These are phyloP conservation scores for Petrocephalus zakoni DNA, from an alignment of 2,113 vertebrate species.

Conservation along the genomic window DNA sequence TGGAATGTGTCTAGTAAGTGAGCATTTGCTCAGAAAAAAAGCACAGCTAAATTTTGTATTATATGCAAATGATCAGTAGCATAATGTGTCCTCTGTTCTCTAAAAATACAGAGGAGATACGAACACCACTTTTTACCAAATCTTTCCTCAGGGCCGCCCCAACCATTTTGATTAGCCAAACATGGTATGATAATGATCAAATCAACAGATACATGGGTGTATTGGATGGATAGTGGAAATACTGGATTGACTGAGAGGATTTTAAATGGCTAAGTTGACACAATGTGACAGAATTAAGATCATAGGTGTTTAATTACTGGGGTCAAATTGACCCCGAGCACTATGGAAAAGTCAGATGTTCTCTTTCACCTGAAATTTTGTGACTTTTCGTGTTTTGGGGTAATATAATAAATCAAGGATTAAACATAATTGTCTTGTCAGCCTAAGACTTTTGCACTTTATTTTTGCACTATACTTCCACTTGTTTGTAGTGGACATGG, in stretches of 20 bases:
- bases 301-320: neutral
- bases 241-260: neutral
- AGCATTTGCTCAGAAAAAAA: neutral
- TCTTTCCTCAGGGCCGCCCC: neutral
- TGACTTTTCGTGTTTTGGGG: too few species aligned
- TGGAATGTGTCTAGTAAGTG: neutral
- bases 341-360: too few species aligned
- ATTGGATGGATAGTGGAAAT: neutral
- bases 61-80: neutral
- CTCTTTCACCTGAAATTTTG: too few species aligned
- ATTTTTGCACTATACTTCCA: neutral
- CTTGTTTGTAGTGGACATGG: neutral
- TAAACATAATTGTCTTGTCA: neutral
- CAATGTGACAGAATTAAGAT: neutral
- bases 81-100: neutral
- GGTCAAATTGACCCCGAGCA: too few species aligned
- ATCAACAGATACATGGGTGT: neutral
- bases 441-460: neutral
- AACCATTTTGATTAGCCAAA: neutral
- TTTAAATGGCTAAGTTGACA: neutral
- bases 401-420: too few species aligned
- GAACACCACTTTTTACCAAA: neutral
- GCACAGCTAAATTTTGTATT: neutral
- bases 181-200: neutral
- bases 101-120: neutral